These are phyloP conservation scores for Scaptomyza pallida DNA, from an alignment of 1,140 invertebrate genomes.

Conservation along the genomic window DNA sequence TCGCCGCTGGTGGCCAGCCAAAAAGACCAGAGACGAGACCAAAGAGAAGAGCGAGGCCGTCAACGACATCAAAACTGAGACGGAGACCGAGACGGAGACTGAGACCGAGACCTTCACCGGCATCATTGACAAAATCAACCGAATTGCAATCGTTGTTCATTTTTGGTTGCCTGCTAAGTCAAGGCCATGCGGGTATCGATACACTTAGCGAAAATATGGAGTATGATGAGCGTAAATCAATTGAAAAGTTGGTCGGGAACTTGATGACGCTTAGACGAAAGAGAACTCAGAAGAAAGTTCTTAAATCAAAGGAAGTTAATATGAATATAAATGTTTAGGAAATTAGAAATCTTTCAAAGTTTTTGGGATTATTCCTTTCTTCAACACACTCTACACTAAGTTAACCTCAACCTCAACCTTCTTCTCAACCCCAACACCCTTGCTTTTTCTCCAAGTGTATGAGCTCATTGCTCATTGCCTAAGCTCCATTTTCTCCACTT, in stretches of 20 bases:
- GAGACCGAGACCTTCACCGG: constrained; percentile 47
- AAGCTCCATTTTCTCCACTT: constrained; percentile 9
- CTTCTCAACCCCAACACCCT: not conserved
- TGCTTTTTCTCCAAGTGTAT: not conserved
- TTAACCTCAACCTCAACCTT: too few species aligned
- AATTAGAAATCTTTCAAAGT: too few species aligned
- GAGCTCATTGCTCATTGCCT: not conserved
- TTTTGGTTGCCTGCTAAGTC: constrained; percentile 21
- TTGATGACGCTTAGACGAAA: too few species aligned
- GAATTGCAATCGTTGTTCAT: constrained; percentile 23
- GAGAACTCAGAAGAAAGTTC: too few species aligned
- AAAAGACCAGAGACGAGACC: not conserved
- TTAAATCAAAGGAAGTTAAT: too few species aligned
- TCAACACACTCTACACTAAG: too few species aligned
- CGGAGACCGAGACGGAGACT: constrained; percentile 19
- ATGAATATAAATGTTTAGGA: too few species aligned
- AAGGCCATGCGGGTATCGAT: constrained; percentile 30
- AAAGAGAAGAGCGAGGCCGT: not conserved
- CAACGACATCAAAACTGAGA: not conserved
- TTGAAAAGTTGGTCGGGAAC: too few species aligned
- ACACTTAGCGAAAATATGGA: not conserved
- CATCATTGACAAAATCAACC: constrained; percentile 14
- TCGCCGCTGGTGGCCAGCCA: constrained; percentile 10
- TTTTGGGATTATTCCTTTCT: too few species aligned
- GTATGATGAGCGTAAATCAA: not conserved